These are phyloP conservation scores for Furcifer pardalis DNA, from an alignment of 2,797 vertebrate species.

Conservation along the genomic window DNA sequence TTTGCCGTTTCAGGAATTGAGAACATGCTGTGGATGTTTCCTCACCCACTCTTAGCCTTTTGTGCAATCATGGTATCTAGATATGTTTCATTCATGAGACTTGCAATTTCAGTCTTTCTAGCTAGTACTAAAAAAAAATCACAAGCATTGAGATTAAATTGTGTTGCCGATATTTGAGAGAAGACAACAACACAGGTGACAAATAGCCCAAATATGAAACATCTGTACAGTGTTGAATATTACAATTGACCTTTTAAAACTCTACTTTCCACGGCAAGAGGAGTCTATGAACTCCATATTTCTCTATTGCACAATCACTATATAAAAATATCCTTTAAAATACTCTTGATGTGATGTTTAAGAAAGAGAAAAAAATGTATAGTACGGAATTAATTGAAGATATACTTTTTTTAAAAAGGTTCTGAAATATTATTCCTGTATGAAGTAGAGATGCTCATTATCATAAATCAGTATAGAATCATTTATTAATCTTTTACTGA, in stretches of 20 bases:
- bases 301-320: not conserved
- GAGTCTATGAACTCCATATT: not conserved
- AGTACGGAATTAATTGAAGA: not conserved
- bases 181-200: slow-evolving; percentile 25
- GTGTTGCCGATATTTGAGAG: slow-evolving; percentile 20
- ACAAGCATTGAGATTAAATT: slow-evolving; percentile 42
- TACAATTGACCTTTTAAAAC: slow-evolving; percentile 35
- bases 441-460: too few species aligned
- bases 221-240: slow-evolving; percentile 21
- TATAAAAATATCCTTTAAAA: slow-evolving; percentile 1
- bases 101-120: slow-evolving; percentile 33
- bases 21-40: slow-evolving; percentile 11
- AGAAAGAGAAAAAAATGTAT: not conserved
- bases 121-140: slow-evolving; percentile 21
- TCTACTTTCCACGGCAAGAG: slow-evolving; percentile 2
- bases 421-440: too few species aligned
- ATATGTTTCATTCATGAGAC: slow-evolving; percentile 45
- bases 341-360: not conserved
- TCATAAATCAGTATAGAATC: too few species aligned
- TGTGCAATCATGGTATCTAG: slow-evolving; percentile 26
- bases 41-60: not conserved
- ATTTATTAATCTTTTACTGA: too few species aligned
- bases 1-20: not conserved
- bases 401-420: too few species aligned
- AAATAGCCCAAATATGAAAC: slow-evolving; percentile 33